Percentiles rank a stretch among this genome's conserved stretches.
Evolutionary conservation across 2,113 vertebrate genomes (phyloP).

Genomic region (Chaetodon auriga): DNA sequence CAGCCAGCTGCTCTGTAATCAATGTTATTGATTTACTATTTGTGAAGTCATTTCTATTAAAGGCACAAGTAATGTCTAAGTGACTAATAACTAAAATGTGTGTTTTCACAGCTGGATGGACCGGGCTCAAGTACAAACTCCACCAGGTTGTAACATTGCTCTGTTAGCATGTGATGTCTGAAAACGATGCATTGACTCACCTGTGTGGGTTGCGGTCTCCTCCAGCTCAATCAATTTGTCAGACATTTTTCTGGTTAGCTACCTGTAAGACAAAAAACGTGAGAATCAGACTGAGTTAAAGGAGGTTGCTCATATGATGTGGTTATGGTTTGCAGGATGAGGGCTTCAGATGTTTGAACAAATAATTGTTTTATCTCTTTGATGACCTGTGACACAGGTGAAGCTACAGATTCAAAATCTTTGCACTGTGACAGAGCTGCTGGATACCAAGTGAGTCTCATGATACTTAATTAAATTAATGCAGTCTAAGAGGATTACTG

Average conservation of each 20-base stretch:
- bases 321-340: neutral
- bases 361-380: neutral
- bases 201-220: slow-evolving; percentile 90
- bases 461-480: slow-evolving; percentile 74
- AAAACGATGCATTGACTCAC: slow-evolving; percentile 75
- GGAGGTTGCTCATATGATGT: neutral
- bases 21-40: neutral
- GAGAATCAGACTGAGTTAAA: neutral
- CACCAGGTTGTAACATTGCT: neutral
- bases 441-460: slow-evolving; percentile 6
- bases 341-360: neutral
- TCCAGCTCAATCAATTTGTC: slow-evolving; percentile 87
- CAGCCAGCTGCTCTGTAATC: neutral
- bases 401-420: slow-evolving; percentile 5
- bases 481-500: slow-evolving; percentile 85
- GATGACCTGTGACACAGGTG: neutral
- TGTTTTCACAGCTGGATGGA: neutral
- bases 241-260: slow-evolving; percentile 71
- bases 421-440: slow-evolving; percentile 13
- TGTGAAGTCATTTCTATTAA: neutral
- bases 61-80: neutral
- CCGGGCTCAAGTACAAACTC: neutral
- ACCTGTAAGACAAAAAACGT: slow-evolving; percentile 42
- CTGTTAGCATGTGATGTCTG: neutral
- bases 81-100: neutral